These are phyloP conservation scores for Conopomorpha cramerella DNA, from an alignment of 1,140 invertebrate species.

Conservation along the genomic window DNA sequence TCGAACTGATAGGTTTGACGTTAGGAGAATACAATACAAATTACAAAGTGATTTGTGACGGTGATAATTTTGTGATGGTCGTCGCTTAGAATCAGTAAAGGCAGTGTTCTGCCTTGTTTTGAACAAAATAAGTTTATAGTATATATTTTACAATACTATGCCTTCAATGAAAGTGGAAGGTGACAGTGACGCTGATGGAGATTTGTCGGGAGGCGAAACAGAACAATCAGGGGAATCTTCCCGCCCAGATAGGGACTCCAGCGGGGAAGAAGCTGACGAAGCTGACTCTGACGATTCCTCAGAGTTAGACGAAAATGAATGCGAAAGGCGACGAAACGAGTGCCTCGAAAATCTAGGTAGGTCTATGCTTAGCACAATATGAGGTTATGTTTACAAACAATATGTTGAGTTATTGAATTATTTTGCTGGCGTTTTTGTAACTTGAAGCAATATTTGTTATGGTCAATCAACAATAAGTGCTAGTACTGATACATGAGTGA, in stretches of 20 bases:
- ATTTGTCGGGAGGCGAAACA: conserved; percentile 66
- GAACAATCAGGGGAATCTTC: conserved; percentile 65
- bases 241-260: conserved; percentile 69
- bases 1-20: too few relatives aligned
- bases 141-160: conserved; percentile 17
- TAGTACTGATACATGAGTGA: too few relatives aligned
- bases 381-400: conserved; percentile 59
- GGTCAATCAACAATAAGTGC: too few relatives aligned
- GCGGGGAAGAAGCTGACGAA: conserved; percentile 71
- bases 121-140: background rate
- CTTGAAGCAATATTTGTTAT: conserved; percentile 3
- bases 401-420: background rate
- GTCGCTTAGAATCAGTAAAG: too few relatives aligned
- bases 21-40: too few relatives aligned
- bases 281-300: conserved; percentile 79
- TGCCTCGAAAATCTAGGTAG: conserved; percentile 80
- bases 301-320: conserved; percentile 93
- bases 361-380: conserved; percentile 13
- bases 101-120: conserved; percentile 2
- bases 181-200: conserved; percentile 63
- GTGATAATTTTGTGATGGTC: background rate
- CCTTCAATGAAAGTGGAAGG: conserved; percentile 64
- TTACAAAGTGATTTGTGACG: background rate
- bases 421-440: background rate
- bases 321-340: conserved; percentile 79